A percentile compares a stretch with the other conserved stretches of the same genome.
Conservation (phyloP, 2,797 vertebrate species). For the Podargus strigoides region DNA sequence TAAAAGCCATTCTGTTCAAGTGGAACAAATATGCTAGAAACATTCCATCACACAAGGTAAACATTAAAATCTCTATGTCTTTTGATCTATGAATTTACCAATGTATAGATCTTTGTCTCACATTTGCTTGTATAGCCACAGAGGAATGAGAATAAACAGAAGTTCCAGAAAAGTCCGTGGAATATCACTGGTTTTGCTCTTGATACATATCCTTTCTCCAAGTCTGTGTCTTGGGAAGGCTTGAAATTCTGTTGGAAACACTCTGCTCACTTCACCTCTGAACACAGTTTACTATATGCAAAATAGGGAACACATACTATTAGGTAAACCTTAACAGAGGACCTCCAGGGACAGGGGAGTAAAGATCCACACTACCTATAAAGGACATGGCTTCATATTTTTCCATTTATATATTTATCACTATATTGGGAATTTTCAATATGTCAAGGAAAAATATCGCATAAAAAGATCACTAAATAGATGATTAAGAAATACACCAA, state of each 20-base stretch:
- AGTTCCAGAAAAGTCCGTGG: not conserved
- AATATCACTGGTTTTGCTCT: not conserved
- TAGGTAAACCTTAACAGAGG: not conserved
- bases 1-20: not conserved
- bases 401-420: not conserved
- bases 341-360: not conserved
- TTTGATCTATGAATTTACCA: not conserved
- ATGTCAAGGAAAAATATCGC: not conserved
- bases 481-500: not conserved
- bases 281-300: not conserved
- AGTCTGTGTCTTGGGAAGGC: not conserved
- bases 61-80: not conserved
- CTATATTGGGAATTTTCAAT: not conserved
- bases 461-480: not conserved
- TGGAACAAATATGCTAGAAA: not conserved
- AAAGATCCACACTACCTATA: not conserved
- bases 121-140: not conserved
- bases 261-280: not conserved
- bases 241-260: not conserved
- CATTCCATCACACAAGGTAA: not conserved
- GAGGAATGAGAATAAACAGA: not conserved
- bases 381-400: not conserved
- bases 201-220: not conserved
- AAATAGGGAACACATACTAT: not conserved
- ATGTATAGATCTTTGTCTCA: not conserved